A percentile compares a stretch with the other conserved stretches of the same genome.
Conservation (phyloP, 2,888 invertebrate species). For the Dorcus parallelipipedus region DNA sequence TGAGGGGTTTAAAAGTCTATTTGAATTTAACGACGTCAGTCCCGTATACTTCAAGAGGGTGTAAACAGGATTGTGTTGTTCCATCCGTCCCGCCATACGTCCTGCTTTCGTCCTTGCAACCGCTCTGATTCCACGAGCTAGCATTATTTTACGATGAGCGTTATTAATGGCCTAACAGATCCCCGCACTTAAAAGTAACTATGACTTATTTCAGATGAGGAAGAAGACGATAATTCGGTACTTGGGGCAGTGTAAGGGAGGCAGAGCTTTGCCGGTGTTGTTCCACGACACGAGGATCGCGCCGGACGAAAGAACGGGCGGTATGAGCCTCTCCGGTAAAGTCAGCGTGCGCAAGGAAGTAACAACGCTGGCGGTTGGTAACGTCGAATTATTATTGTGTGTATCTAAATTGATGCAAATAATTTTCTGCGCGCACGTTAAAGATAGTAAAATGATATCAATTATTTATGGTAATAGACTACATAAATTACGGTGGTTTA, state of each 20-base stretch:
- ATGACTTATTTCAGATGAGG: conserved; percentile 35
- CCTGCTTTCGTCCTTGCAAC: conserved; percentile 12
- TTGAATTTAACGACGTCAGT: conserved; percentile 36
- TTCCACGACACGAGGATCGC: conserved; percentile 22
- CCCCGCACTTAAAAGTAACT: conserved; percentile 34
- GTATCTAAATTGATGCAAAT: not conserved
- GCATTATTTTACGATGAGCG: conserved; percentile 35
- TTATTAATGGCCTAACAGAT: conserved; percentile 40
- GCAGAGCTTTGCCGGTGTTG: conserved; percentile 22
- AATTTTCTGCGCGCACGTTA: not conserved
- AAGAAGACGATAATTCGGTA: conserved; percentile 28
- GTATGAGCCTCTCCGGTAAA: conserved; percentile 22
- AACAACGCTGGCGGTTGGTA: conserved; percentile 26
- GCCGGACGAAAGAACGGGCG: conserved; percentile 18
- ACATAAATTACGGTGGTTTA: conserved; percentile 3
- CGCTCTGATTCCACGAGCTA: conserved; percentile 31
- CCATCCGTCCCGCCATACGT: conserved; percentile 14
- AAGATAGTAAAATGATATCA: not conserved
- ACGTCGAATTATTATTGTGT: conserved; percentile 5
- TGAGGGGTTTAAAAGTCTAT: conserved; percentile 26
- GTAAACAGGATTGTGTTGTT: conserved; percentile 8
- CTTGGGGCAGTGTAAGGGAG: conserved; percentile 32
- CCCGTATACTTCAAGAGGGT: conserved; percentile 13
- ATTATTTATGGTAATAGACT: conserved; percentile 1
- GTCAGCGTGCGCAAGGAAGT: conserved; percentile 23